phyloP scores from a whole-genome alignment of 2,888 invertebrate species.

The Drosophila fulvimacula region DNA sequence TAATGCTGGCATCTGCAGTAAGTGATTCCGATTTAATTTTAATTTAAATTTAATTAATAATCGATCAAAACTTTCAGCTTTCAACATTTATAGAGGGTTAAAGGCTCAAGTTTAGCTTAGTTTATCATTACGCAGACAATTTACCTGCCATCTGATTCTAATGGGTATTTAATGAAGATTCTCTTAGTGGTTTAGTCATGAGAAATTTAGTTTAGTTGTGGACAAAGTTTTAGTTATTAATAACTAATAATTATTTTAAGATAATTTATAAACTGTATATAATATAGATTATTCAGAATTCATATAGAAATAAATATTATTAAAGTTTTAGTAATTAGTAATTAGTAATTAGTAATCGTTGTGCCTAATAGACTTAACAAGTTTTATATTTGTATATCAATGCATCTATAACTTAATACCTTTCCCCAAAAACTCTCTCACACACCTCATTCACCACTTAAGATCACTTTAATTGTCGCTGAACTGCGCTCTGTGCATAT shows the following conservation, averaged over 20 bases:
- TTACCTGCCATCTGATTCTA: background rate
- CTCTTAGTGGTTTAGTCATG: background rate
- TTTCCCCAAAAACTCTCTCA: background rate
- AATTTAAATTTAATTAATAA: slow-evolving; percentile 4
- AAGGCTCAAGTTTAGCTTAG: slow-evolving; percentile 1
- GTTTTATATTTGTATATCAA: no score
- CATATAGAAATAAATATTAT: no score
- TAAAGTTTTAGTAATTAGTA: no score
- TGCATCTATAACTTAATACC: background rate
- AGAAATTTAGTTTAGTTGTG: no score
- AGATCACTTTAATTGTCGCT: slow-evolving; percentile 16
- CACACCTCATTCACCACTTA: background rate
- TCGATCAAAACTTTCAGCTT: background rate
- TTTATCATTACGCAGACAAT: background rate
- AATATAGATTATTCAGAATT: no score
- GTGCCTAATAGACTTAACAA: no score
- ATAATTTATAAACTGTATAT: no score
- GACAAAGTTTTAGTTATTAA: no score
- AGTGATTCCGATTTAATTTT: background rate
- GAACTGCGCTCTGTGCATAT: background rate
- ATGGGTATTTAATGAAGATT: background rate
- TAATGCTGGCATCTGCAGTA: background rate
- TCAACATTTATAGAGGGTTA: background rate
- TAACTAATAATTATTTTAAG: no score
- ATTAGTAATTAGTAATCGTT: no score